Evolutionary conservation across 2,888 invertebrate species (phyloP), one percentile per base, ranked within the genome.

Genomic region (Agrotis segetum): DNA sequence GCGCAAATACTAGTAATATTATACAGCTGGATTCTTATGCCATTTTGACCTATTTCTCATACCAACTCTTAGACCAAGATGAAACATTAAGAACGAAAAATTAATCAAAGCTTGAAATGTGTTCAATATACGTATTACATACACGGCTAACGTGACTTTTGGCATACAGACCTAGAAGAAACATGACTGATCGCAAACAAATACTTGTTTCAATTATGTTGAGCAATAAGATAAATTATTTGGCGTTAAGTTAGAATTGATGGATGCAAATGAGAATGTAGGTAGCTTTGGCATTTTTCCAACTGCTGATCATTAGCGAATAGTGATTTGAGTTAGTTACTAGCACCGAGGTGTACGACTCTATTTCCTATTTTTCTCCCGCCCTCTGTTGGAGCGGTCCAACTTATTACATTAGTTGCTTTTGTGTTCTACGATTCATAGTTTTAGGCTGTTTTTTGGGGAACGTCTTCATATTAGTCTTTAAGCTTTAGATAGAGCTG

Each of bases 151-250:
- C 65, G 68, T 77, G 85, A 83, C 83, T 83, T 83, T 74, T 85
- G 74, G 34, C 74, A 71, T 73, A 76, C 47, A 77, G 24, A 68
- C 56, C 44, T 63, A 61, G 60, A 65, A 77, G 83, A 83, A 84
- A 84, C 77, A 72, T 79, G 78, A 82, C 62, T 73, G 73, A 79
- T 81, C 67, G 71, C 69, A 62, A 40, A 84, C 74, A 79, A 73
- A 76, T 77, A 59, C 71, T 66, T 75, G 63, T 70, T 80, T 77
- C 84, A 82, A 74, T 82, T 79, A 80, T 67, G 69, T 81, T 83
- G 46, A 46, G 79, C 79, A 83, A 83, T 67, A 62, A 63, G 59
- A 74, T 72, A 72, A 74, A 77, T 74, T 74, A 69, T 73, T 62
- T 24, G 11, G 21, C 52, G 65, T 69, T 56, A 69, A 59, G 55